Conservation (phyloP, 2,888 invertebrate species). For the Idaea dimidiata region DNA sequence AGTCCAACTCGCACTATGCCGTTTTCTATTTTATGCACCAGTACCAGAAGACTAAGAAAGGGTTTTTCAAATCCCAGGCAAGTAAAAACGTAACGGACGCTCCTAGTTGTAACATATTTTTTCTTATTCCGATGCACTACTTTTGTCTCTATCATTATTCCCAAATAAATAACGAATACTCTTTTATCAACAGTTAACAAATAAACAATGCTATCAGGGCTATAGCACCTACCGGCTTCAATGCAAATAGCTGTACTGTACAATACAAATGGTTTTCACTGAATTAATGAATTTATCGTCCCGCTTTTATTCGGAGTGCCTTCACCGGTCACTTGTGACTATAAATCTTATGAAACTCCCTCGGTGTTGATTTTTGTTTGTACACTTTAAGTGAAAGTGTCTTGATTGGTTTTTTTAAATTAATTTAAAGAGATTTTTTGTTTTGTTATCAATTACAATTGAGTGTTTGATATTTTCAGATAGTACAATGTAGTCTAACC, state of each 20-base stretch:
- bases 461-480: too few species aligned
- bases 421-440: background rate
- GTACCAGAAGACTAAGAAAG: too few species aligned
- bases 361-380: background rate
- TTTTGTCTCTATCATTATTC: background rate
- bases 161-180: background rate
- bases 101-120: background rate
- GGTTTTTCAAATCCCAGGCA: too few species aligned
- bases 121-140: background rate
- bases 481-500: too few species aligned
- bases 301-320: conserved; percentile 49
- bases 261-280: conserved; percentile 47
- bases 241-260: conserved; percentile 35
- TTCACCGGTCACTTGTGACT: conserved; percentile 33
- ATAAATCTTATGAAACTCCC: conserved; percentile 37
- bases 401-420: background rate
- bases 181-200: background rate
- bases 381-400: background rate
- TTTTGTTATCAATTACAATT: background rate
- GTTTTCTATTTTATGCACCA: too few species aligned
- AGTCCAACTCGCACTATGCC: too few species aligned
- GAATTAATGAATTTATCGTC: conserved; percentile 56
- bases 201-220: conserved; percentile 13
- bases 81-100: too few species aligned
- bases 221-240: conserved; percentile 14